Conservation (phyloP, 2,888 invertebrate species). For the Drosophila leonis region DNA sequence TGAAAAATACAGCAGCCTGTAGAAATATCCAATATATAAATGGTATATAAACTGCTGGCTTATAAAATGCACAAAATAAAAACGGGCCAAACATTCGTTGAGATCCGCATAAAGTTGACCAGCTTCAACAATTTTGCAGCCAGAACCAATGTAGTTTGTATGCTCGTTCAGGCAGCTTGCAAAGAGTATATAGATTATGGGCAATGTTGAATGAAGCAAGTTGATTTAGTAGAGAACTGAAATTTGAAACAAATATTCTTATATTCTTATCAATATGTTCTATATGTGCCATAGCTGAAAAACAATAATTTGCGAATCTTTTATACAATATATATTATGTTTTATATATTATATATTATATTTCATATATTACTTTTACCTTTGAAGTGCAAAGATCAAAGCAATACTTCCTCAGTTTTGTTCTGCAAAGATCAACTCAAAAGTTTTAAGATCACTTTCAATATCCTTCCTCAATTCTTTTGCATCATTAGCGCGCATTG, state of each 20-base stretch:
- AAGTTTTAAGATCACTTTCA: too few relatives aligned
- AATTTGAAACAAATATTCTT: background rate
- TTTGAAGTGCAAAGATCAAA: too few relatives aligned
- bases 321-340: too few relatives aligned
- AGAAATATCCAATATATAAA: slow-evolving; percentile 10
- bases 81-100: slow-evolving; percentile 10
- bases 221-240: background rate
- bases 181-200: background rate
- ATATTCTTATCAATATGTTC: too few relatives aligned
- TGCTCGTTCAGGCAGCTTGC: background rate
- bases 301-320: too few relatives aligned
- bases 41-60: slow-evolving; percentile 24
- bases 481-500: background rate
- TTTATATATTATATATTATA: too few relatives aligned
- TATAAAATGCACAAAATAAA: slow-evolving; percentile 23
- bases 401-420: background rate
- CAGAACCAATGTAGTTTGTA: slow-evolving; percentile 12
- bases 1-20: background rate
- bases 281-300: too few relatives aligned
- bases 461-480: background rate
- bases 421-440: background rate
- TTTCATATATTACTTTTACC: too few relatives aligned
- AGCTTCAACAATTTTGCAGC: slow-evolving; percentile 40
- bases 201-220: too few relatives aligned
- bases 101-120: slow-evolving; percentile 38